phyloP scores from a whole-genome alignment of 2,113 vertebrate species.

The Dolichallabes microphthalmus region DNA sequence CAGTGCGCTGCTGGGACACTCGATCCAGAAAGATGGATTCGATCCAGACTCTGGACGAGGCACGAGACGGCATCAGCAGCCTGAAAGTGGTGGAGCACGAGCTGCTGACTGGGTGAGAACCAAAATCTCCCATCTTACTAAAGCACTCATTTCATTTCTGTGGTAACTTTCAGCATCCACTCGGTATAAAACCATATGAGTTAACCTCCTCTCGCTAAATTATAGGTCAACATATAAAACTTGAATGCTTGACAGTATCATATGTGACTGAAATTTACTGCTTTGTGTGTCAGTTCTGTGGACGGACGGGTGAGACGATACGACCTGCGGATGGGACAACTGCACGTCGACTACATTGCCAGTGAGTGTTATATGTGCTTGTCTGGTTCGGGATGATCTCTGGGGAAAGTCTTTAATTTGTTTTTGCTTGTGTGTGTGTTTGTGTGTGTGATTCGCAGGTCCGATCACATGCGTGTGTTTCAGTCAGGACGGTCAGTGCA shows the following conservation, averaged over 20 bases:
- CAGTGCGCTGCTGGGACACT: conserved; percentile 88
- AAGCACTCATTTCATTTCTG: background rate
- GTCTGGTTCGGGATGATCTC: background rate
- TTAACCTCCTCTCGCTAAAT: background rate
- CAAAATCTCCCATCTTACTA: background rate
- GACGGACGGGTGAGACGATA: conserved; percentile 61
- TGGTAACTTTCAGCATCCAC: background rate
- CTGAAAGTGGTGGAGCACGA: conserved; percentile 83
- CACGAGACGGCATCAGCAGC: conserved; percentile 87
- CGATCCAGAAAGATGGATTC: conserved; percentile 81
- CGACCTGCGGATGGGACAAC: conserved; percentile 80
- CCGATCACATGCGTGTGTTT: conserved; percentile 94
- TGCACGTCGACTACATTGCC: conserved; percentile 83
- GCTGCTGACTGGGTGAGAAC: conserved; percentile 83
- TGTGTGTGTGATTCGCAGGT: conserved; percentile 68
- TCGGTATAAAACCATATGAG: background rate
- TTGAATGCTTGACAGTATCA: background rate
- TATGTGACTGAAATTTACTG: background rate
- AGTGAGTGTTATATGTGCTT: conserved; percentile 74
- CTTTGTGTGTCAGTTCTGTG: conserved; percentile 72
- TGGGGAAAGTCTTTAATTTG: background rate
- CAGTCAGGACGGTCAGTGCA: conserved; percentile 82
- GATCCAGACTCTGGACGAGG: conserved; percentile 83
- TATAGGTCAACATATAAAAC: background rate
- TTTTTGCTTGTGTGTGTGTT: conserved; percentile 2